Evolutionary conservation across 2,888 invertebrate genomes (phyloP).

Genomic region (Agrochola lota): DNA sequence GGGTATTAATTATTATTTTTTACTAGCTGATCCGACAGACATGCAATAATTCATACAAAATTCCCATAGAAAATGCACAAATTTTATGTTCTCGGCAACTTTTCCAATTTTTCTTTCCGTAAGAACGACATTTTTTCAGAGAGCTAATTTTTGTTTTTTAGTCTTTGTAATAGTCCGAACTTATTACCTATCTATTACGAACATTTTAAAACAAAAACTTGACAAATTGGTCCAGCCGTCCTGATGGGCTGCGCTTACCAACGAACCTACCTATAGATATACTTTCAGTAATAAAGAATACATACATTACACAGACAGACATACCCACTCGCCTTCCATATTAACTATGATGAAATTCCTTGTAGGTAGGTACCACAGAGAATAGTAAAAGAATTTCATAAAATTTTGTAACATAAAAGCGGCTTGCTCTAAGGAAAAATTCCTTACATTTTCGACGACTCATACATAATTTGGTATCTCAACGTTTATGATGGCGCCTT

Average conservation of each 20-base stretch:
- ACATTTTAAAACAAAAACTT: too few species aligned
- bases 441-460: slow-evolving; percentile 53
- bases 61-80: background rate
- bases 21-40: background rate
- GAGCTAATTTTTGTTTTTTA: too few species aligned
- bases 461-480: slow-evolving; percentile 44
- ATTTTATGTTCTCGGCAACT: too few species aligned
- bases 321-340: slow-evolving; percentile 9
- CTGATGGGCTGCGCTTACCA: too few species aligned
- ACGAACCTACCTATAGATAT: background rate
- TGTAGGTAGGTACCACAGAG: slow-evolving; percentile 4
- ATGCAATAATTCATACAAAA: background rate
- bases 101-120: too few species aligned
- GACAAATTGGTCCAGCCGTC: too few species aligned
- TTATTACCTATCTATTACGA: too few species aligned
- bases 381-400: slow-evolving; percentile 66
- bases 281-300: slow-evolving; percentile 12
- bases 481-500: background rate
- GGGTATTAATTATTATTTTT: background rate
- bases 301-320: background rate
- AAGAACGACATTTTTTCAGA: too few species aligned
- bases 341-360: slow-evolving; percentile 51
- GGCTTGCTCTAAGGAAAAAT: slow-evolving; percentile 50
- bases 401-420: slow-evolving; percentile 51
- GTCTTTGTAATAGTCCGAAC: too few species aligned